A percentile compares a stretch with the other conserved stretches of the same genome.
These are phyloP conservation scores for Lacanobia wlatinum DNA, from an alignment of 2,888 invertebrate genomes.

Conservation along the genomic window DNA sequence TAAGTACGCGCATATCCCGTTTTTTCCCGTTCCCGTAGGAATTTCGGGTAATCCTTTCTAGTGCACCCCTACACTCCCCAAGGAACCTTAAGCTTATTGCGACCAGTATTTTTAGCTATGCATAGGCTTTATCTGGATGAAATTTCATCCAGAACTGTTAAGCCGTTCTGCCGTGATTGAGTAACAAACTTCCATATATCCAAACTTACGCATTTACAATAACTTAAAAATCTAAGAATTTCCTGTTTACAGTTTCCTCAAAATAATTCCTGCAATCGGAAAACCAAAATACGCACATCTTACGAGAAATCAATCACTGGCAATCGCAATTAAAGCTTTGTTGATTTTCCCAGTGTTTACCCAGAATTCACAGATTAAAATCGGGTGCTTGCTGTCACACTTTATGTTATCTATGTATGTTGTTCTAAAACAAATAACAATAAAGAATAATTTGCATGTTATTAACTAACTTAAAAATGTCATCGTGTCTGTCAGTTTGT, in stretches of 20 bases:
- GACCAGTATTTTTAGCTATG: too few relatives aligned
- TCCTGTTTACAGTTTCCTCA: conserved; percentile 2
- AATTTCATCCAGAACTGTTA: too few relatives aligned
- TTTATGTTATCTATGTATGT: conserved; percentile 29
- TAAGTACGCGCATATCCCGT: too few relatives aligned
- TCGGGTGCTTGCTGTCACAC: conserved; percentile 20
- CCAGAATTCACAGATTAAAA: conserved; percentile 40
- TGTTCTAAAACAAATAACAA: conserved; percentile 31
- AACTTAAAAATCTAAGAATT: not conserved
- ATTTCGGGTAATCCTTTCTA: too few relatives aligned
- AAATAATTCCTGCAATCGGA: not conserved
- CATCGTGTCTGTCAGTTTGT: conserved; percentile 1
- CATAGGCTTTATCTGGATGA: too few relatives aligned
- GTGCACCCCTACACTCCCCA: too few relatives aligned
- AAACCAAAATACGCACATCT: conserved; percentile 7
- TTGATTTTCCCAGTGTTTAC: conserved; percentile 13
- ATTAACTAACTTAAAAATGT: not conserved
- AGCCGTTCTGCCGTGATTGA: too few relatives aligned
- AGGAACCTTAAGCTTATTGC: too few relatives aligned
- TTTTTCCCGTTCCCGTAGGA: too few relatives aligned
- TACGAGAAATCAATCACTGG: conserved; percentile 20
- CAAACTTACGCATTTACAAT: too few relatives aligned
- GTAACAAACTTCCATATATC: too few relatives aligned
- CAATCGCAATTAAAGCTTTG: conserved; percentile 17
- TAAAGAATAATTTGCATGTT: conserved; percentile 15